These are phyloP conservation scores for Drosophila koepferae DNA, from an alignment of 2,888 invertebrate species.

Conservation along the genomic window DNA sequence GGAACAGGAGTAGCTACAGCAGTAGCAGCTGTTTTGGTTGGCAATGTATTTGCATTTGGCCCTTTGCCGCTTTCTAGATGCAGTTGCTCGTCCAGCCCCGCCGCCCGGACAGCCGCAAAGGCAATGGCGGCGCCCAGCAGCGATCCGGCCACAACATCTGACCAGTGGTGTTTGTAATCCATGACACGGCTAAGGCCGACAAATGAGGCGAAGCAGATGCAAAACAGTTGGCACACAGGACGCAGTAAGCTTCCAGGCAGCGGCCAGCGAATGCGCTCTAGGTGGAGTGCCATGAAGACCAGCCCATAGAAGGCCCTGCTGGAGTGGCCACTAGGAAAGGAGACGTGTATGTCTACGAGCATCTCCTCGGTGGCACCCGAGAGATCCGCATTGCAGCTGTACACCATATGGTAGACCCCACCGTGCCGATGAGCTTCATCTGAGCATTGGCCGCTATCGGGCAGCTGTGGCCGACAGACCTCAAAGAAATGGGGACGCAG, in stretches of 20 bases:
- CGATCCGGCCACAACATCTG: constrained; percentile 95
- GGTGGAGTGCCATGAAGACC: constrained; percentile 63
- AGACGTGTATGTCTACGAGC: constrained; percentile 52
- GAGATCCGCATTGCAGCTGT: constrained; percentile 43
- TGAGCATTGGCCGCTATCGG: constrained; percentile 58
- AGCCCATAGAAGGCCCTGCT: constrained; percentile 70
- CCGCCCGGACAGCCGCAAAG: constrained; percentile 85
- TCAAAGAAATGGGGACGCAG: constrained; percentile 76
- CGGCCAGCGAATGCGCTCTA: constrained; percentile 60
- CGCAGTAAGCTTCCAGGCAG: constrained; percentile 45
- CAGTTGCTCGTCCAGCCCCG: constrained; percentile 42
- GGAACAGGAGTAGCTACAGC: neutral
- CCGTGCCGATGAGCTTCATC: constrained; percentile 28
- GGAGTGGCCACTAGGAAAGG: constrained; percentile 81
- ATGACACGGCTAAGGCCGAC: constrained; percentile 95
- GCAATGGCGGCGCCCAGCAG: constrained; percentile 89
- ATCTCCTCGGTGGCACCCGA: constrained; percentile 38
- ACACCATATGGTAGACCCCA: constrained; percentile 52
- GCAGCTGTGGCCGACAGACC: constrained; percentile 62
- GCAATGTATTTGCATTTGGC: constrained; percentile 8
- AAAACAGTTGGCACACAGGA: constrained; percentile 88
- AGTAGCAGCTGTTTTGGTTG: constrained; percentile 2
- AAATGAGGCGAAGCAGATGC: constrained; percentile 92
- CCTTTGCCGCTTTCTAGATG: constrained; percentile 2
- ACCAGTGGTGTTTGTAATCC: constrained; percentile 99